phyloP scores from a whole-genome alignment of 2,888 invertebrate species.

The Polia nebulosa region DNA sequence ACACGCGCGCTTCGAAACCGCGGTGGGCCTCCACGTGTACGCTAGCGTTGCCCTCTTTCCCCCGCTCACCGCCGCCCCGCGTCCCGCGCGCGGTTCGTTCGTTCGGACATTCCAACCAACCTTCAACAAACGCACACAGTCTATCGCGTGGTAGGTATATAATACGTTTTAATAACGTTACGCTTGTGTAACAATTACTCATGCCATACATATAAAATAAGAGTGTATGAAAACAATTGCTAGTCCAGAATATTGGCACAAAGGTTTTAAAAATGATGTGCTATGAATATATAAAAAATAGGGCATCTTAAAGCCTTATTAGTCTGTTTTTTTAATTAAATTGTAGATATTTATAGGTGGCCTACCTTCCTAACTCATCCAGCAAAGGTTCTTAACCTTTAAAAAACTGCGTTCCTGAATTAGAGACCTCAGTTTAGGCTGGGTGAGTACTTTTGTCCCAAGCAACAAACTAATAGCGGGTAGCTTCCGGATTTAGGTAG shows the following conservation, averaged over 20 bases:
- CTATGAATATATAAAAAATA: not conserved
- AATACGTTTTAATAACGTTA: constrained; percentile 62
- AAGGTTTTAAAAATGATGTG: not conserved
- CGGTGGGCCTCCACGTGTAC: constrained; percentile 91
- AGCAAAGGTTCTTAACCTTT: constrained; percentile 52
- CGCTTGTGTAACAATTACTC: constrained; percentile 60
- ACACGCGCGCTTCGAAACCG: constrained; percentile 88
- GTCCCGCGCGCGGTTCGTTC: constrained; percentile 70
- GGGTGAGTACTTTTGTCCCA: constrained; percentile 27
- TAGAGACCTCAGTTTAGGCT: constrained; percentile 44
- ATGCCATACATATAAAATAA: constrained; percentile 31
- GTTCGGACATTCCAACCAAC: constrained; percentile 80
- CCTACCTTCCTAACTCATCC: constrained; percentile 16
- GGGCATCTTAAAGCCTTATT: not conserved
- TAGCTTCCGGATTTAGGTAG: not conserved
- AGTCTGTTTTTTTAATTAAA: not conserved
- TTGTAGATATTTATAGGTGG: not conserved
- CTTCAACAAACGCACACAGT: constrained; percentile 83
- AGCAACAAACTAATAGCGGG: constrained; percentile 36
- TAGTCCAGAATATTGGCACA: constrained; percentile 20
- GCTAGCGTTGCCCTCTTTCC: constrained; percentile 68
- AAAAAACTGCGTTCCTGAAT: constrained; percentile 36
- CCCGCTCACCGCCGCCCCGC: constrained; percentile 70
- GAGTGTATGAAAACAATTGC: constrained; percentile 32
- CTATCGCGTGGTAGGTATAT: constrained; percentile 70